These are phyloP conservation scores for Heliconius nattereri DNA, from an alignment of 1,140 invertebrate species.

Conservation along the genomic window DNA sequence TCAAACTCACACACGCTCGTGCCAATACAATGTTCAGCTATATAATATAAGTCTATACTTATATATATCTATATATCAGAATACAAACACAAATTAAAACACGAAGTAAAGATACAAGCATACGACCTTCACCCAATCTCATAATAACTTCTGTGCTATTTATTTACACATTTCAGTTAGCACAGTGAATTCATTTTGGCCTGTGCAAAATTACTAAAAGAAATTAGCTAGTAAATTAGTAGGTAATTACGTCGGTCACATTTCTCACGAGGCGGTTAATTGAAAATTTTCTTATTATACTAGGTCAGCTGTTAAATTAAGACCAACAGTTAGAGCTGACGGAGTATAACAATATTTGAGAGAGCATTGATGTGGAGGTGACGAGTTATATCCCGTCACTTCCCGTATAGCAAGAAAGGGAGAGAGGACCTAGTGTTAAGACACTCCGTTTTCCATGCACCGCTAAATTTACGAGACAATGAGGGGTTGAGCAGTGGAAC, in stretches of 20 bases:
- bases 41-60: too few species aligned
- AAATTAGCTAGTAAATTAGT: background rate
- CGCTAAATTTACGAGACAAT: too few species aligned
- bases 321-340: constrained; percentile 28
- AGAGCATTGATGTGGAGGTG: background rate
- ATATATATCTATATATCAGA: too few species aligned
- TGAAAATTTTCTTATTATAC: constrained; percentile 29
- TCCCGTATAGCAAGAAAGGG: too few species aligned
- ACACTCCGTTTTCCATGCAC: too few species aligned
- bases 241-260: constrained; percentile 27
- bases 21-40: too few species aligned
- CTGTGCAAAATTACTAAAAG: background rate
- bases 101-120: background rate
- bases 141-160: background rate
- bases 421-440: too few species aligned
- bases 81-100: too few species aligned
- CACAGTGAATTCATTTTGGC: background rate
- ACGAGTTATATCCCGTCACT: background rate
- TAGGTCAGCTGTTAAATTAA: constrained; percentile 32
- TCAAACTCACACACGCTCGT: too few species aligned
- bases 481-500: too few species aligned
- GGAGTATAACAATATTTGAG: constrained; percentile 21
- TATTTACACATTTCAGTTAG: background rate
- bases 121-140: background rate
- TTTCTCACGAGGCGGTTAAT: constrained; percentile 29